These are phyloP conservation scores for Microcebus ravelobensis DNA, from an alignment of 2,113 vertebrate species.

Conservation along the genomic window DNA sequence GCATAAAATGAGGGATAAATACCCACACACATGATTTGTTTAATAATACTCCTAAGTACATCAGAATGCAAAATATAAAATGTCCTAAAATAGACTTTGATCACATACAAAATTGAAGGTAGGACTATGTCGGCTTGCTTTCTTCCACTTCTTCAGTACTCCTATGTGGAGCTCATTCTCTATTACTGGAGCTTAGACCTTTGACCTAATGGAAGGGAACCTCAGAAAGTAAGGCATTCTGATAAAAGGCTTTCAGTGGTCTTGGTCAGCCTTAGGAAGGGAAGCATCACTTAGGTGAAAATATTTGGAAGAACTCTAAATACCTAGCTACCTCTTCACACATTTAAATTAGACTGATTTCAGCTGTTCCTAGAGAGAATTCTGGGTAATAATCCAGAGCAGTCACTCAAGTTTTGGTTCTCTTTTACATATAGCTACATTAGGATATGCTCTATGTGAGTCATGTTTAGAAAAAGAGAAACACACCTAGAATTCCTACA, in stretches of 20 bases:
- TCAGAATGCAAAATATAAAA: slow-evolving; percentile 75
- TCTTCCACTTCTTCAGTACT: not conserved
- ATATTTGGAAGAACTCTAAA: slow-evolving; percentile 69
- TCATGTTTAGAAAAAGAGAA: slow-evolving; percentile 74
- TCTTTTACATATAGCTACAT: slow-evolving; percentile 80
- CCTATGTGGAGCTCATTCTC: not conserved
- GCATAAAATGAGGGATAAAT: slow-evolving; percentile 83
- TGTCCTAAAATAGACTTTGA: slow-evolving; percentile 47
- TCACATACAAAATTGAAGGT: not conserved
- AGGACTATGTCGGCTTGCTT: slow-evolving; percentile 35
- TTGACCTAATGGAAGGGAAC: not conserved
- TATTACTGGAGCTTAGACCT: not conserved
- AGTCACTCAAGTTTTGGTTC: slow-evolving; percentile 74
- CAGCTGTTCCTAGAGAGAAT: slow-evolving; percentile 79
- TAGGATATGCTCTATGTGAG: slow-evolving; percentile 70
- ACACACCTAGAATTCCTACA: slow-evolving; percentile 91
- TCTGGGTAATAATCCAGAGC: slow-evolving; percentile 70
- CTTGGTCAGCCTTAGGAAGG: slow-evolving; percentile 30
- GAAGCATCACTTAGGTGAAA: slow-evolving; percentile 50
- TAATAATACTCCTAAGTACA: slow-evolving; percentile 75
- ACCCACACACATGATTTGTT: slow-evolving; percentile 77
- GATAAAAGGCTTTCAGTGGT: not conserved
- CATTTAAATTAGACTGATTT: slow-evolving; percentile 58
- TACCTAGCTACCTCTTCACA: slow-evolving; percentile 16
- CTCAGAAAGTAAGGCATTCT: not conserved